These are phyloP conservation scores for Sisor rabdophorus DNA, from an alignment of 2,113 vertebrate genomes.

Conservation along the genomic window DNA sequence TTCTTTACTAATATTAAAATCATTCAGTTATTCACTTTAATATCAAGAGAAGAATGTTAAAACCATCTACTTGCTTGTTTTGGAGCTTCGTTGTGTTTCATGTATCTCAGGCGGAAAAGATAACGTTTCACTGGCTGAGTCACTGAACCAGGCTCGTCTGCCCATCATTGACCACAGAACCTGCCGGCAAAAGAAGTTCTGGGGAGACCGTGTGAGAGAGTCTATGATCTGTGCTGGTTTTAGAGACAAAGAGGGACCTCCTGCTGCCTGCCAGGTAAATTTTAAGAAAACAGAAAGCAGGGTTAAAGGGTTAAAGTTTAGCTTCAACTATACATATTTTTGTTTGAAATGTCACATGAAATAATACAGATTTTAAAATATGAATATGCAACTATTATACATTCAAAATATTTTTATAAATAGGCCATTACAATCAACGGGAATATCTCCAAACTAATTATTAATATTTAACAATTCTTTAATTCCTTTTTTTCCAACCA, in stretches of 20 bases:
- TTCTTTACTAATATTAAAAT: neutral
- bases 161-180: conserved; percentile 72
- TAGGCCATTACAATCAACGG: neutral
- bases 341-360: neutral
- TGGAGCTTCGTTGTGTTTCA: neutral
- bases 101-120: conserved; percentile 64
- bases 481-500: conserved; percentile 34
- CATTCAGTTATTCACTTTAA: too few species aligned
- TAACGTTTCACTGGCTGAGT: conserved; percentile 65
- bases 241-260: conserved; percentile 65
- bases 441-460: neutral
- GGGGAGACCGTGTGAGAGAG: conserved; percentile 72
- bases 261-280: conserved; percentile 73
- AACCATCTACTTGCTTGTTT: neutral
- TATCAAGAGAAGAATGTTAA: too few species aligned
- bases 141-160: conserved; percentile 69
- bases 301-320: neutral
- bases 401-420: neutral
- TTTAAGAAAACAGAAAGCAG: neutral
- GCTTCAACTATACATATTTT: neutral
- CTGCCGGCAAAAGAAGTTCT: conserved; percentile 72
- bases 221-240: conserved; percentile 76
- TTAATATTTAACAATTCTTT: neutral
- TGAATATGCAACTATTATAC: neutral
- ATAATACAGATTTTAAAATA: neutral